Percentiles rank a stretch among this genome's conserved stretches.
These are phyloP conservation scores for Phoebastria nigripes DNA, from an alignment of 2,797 vertebrate genomes.

Conservation along the genomic window DNA sequence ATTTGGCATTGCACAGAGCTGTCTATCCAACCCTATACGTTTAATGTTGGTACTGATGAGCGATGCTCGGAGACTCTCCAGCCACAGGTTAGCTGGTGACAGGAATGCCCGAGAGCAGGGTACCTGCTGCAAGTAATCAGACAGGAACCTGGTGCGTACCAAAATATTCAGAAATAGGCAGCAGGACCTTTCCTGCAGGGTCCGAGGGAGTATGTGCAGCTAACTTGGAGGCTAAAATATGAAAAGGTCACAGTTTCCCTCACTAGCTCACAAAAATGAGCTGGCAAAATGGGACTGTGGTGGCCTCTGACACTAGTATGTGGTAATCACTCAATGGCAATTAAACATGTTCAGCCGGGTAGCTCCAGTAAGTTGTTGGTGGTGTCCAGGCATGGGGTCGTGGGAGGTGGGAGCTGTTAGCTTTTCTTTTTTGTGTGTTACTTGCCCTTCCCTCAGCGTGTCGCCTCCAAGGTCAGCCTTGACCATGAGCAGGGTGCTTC, in stretches of 20 bases:
- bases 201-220: neutral
- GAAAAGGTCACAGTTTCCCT: neutral
- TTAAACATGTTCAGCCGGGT: neutral
- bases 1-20: neutral
- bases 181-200: neutral
- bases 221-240: neutral
- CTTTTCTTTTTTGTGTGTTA: accelerated
- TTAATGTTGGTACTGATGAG: neutral
- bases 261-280: neutral
- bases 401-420: neutral
- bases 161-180: slow-evolving; percentile 50
- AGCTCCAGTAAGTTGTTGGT: neutral
- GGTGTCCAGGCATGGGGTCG: neutral
- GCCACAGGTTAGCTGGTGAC: neutral
- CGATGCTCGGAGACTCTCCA: neutral
- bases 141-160: neutral
- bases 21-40: neutral
- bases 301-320: neutral
- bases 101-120: neutral
- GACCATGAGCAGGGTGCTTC: neutral
- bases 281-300: neutral
- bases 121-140: neutral
- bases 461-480: neutral
- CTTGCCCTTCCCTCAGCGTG: accelerated
- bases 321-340: neutral